Base-by-base conservation (phyloP, 2,888 invertebrate genomes). In the Eustalomyia histrio region DNA sequence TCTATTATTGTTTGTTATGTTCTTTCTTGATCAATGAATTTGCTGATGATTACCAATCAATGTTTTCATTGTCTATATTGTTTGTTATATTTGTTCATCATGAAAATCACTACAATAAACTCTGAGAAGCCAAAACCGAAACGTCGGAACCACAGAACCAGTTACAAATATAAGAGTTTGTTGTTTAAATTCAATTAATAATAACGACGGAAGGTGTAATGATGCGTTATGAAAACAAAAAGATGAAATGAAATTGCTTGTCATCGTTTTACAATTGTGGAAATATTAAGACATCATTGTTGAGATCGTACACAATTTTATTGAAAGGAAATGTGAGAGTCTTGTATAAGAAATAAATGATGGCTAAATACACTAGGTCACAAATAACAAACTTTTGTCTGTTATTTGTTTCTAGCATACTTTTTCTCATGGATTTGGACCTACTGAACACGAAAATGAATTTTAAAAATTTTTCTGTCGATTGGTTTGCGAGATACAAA, bases 271-370 rank as follows among this genome's bases (percentile, higher is more conserved):
- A 47, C 63, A 76, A 76, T 69, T 69, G 55, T 39, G 12, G 47
- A 29, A 29, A 65, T 58, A 78, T 78, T 71, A 65, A 78, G 76
- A 78, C 53, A 78, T 72, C 65, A 72, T 65, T 53, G 71, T 52
- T 43, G 50, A 61, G 5, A 29, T 1, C 33, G 18, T 47, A 47
- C n/a, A 14, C 4, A 29, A 55, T 18, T 55, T 29, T 55, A 29
- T 29, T 29, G 29, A 4, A 2, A 63, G 24, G 12, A 47, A 63
- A 63, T 47, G 17, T 35, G 52, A 57, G 58, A 68, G 35, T 58
- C 33, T 33, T 9, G 17, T n/a, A 29, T 12, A n/a, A 14, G 14
- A 39, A 39, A 10, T 39, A 39, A 14, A 12, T 39, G 4, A 39
- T 39, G 39, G 39, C 8, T 35, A 35, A 35, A 5, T n/a, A n/a